A percentile compares a stretch with the other conserved stretches of the same genome.
Conservation (phyloP, 2,797 vertebrate species). For the Phataginus tetradactyla region DNA sequence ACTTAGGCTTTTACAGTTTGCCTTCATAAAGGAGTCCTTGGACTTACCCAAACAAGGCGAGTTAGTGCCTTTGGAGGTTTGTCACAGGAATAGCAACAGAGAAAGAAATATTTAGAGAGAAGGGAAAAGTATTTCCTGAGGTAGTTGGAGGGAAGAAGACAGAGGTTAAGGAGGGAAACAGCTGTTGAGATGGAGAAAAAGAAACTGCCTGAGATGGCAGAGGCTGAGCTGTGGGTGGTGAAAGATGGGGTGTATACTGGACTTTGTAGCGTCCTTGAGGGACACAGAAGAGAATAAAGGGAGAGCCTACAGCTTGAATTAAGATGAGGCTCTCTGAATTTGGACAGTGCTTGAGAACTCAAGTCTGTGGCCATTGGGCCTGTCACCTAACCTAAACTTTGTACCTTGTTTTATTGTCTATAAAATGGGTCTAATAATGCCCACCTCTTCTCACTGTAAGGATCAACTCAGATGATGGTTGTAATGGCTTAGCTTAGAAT, state of each 20-base stretch:
- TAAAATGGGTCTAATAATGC: neutral
- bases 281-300: neutral
- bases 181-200: neutral
- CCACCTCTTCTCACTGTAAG: neutral
- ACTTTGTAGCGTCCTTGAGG: neutral
- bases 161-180: neutral
- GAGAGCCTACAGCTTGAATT: neutral
- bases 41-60: neutral
- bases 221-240: neutral
- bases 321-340: neutral
- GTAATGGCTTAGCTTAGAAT: neutral
- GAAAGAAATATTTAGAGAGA: slow-evolving; percentile 27
- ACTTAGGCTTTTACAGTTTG: slow-evolving; percentile 11
- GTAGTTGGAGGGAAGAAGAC: neutral
- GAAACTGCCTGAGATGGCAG: neutral
- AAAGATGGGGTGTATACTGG: neutral
- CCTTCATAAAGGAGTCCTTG: slow-evolving; percentile 25
- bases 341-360: neutral
- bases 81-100: neutral
- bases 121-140: slow-evolving; percentile 6
- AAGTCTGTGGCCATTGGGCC: neutral
- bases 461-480: neutral
- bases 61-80: neutral
- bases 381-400: neutral
- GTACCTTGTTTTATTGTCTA: neutral